Percentiles rank a stretch among this genome's conserved stretches.
Conservation (phyloP, 2,113 vertebrate genomes). For the Phalacrocorax brasilianus region DNA sequence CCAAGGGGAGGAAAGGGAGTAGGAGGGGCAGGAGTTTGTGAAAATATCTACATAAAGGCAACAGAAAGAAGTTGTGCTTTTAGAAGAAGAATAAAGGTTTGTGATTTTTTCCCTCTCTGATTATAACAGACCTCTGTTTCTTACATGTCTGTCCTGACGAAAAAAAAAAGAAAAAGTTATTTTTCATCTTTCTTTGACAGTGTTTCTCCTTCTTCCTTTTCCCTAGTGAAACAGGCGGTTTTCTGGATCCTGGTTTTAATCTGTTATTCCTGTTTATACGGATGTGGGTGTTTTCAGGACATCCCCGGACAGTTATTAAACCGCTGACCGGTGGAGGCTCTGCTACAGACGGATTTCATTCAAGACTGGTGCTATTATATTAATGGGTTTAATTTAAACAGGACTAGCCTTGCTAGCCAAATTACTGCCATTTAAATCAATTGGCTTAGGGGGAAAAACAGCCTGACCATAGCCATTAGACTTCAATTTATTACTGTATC, state of each 20-base stretch:
- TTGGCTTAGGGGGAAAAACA: slow-evolving; percentile 80
- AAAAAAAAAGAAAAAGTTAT: not conserved
- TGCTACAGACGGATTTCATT: slow-evolving; percentile 75
- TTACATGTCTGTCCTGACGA: not conserved
- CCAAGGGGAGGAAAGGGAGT: not conserved
- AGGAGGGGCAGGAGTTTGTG: not conserved
- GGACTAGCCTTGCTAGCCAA: slow-evolving; percentile 79
- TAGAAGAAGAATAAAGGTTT: not conserved
- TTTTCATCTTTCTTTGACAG: not conserved
- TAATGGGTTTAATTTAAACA: slow-evolving; percentile 86
- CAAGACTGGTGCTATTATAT: slow-evolving; percentile 81
- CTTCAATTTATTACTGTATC: slow-evolving; percentile 83
- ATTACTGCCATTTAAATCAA: slow-evolving; percentile 87
- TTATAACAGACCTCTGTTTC: not conserved
- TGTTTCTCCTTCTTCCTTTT: not conserved
- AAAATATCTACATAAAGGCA: not conserved
- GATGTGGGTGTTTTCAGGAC: slow-evolving; percentile 63
- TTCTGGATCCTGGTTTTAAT: slow-evolving; percentile 36
- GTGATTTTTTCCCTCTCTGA: not conserved
- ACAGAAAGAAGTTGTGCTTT: not conserved
- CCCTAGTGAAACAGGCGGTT: not conserved
- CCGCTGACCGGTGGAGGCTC: slow-evolving; percentile 71
- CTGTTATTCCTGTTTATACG: slow-evolving; percentile 58
- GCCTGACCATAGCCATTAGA: slow-evolving; percentile 79
- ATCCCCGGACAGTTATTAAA: slow-evolving; percentile 76